phyloP scores from a whole-genome alignment of 1,140 invertebrate genomes.

The Brachionus angularis region DNA sequence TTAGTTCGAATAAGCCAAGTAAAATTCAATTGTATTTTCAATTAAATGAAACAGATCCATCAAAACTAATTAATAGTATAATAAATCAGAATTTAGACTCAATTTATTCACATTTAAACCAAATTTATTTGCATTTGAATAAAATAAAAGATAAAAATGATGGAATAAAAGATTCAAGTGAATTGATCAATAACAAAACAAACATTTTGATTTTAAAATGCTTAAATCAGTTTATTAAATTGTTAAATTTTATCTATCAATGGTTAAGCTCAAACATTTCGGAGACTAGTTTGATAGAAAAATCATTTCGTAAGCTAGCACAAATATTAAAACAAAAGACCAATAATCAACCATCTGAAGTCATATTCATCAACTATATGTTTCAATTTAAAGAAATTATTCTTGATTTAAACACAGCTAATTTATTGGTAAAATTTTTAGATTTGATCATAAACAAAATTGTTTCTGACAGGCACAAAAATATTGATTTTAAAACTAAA shows the following conservation, averaged over 20 bases:
- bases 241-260: conserved; percentile 29
- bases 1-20: neutral
- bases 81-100: neutral
- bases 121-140: conserved; percentile 4
- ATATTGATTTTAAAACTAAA: conserved; percentile 5
- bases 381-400: conserved; percentile 27
- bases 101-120: conserved; percentile 7
- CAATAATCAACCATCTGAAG: neutral
- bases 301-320: too few relatives aligned
- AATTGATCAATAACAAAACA: neutral
- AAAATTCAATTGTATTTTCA: conserved; percentile 8
- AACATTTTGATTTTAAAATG: conserved; percentile 30
- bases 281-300: too few relatives aligned
- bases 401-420: conserved; percentile 5
- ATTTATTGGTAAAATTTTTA: neutral
- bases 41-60: neutral
- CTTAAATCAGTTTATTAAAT: neutral
- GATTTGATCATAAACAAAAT: conserved; percentile 23
- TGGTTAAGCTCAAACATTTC: too few relatives aligned
- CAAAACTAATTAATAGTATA: neutral
- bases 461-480: conserved; percentile 13
- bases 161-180: conserved; percentile 31
- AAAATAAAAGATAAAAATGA: conserved; percentile 10
- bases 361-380: conserved; percentile 21
- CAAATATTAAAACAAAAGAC: too few relatives aligned